Evolutionary conservation across 2,888 invertebrate species (phyloP), one percentile per base, ranked within the genome.

Genomic region (Phrixothrix hirtus): DNA sequence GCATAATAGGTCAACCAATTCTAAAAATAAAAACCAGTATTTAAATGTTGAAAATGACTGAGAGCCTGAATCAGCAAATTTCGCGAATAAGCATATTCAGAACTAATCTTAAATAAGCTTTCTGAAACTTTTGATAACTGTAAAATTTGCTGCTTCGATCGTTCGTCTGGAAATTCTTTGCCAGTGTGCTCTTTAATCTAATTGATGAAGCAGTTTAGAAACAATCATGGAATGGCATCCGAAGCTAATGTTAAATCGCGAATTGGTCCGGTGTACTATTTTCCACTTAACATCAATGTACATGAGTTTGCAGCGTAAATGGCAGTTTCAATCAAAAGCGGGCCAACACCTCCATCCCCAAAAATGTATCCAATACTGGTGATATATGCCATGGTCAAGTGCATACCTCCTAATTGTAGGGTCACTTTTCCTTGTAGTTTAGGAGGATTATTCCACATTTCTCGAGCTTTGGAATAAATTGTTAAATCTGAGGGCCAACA

Each of bases 381-480:
- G 52, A 57, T 57, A 11, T 55, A 36, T 16, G 54, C 54, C 53
- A 61, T 54, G 6, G 32, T 57, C 0, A 57, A 34, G 32, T 60
- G 45, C 49, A 47, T 50, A 1, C 52, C 45, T 14, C 56, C 25
- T 4, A 37, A 1, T 21, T 21, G 29, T 45, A 57, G 9, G 7
- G 50, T 59, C 1, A 59, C 47, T 55, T 57, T 59, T 1, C 38
- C 49, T 32, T 9, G 1, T 4, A 57, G 29, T 17, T 38, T 35
- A n/a, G 34, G 5, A 38, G 56, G 54, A 10, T 58, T 27, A 32
- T 43, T 56, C 56, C 56, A 58, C 30, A 56, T 58, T 35, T 58
- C 56, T 5, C 31, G 39, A 1, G 58, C 55, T 26, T 58, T 55
- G 1, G 39, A 21, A 21, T 7, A 21, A 7, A 21, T 21, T 21